Evolutionary conservation across 1,140 invertebrate genomes (phyloP).

Genomic region (Cataglyphis hispanica): DNA sequence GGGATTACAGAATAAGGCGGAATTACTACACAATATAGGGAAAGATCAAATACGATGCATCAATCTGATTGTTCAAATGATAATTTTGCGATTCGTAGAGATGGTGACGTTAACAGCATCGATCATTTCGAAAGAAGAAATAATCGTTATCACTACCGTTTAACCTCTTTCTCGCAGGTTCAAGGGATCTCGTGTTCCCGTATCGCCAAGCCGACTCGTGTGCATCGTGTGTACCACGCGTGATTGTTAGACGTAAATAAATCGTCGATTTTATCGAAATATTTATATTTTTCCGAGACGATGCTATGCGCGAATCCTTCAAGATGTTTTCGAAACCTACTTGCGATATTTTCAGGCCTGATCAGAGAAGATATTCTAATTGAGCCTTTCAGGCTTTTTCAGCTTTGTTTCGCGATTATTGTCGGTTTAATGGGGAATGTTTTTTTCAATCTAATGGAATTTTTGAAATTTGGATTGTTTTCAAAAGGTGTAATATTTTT

Average conservation of each 20-base stretch:
- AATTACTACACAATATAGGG: too few relatives aligned
- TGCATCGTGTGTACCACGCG: conserved; percentile 10
- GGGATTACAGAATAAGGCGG: too few relatives aligned
- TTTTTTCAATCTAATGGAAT: neutral
- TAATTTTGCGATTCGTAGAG: neutral
- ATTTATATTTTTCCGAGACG: conserved; percentile 19
- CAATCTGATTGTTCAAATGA: neutral
- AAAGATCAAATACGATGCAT: too few relatives aligned
- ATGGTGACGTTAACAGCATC: conserved; percentile 6
- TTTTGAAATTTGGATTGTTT: neutral
- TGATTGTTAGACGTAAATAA: conserved; percentile 43
- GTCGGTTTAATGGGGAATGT: neutral
- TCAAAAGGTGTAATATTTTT: neutral
- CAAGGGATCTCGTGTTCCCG: conserved; percentile 35
- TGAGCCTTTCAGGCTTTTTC: neutral
- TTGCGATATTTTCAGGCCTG: neutral
- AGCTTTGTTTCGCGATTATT: neutral
- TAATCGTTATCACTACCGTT: conserved; percentile 40
- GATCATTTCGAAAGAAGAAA: neutral
- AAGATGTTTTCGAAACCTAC: neutral
- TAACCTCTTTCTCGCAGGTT: conserved; percentile 47
- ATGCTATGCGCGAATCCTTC: neutral
- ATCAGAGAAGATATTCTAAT: neutral
- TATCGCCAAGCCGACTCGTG: neutral
- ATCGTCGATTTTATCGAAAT: conserved; percentile 37